These are phyloP conservation scores for Poecilia picta DNA, from an alignment of 2,797 vertebrate species.

Conservation along the genomic window DNA sequence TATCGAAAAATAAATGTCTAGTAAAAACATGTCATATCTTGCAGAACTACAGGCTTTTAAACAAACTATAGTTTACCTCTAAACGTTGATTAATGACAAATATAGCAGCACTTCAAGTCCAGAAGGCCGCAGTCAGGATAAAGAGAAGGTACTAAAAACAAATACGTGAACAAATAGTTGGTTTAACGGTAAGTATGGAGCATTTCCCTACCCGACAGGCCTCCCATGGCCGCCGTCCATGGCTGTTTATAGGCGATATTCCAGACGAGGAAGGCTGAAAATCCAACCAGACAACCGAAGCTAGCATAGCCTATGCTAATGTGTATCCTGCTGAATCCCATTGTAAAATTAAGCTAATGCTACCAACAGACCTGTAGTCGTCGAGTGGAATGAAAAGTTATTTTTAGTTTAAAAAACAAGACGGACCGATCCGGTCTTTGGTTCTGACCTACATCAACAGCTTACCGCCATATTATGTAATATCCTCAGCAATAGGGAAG, in stretches of 20 bases:
- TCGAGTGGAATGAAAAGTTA: background rate
- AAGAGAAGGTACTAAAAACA: background rate
- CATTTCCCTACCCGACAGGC: constrained; percentile 85
- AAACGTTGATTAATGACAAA: background rate
- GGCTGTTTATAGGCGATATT: constrained; percentile 87
- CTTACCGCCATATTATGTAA: constrained; percentile 71
- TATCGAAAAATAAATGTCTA: background rate
- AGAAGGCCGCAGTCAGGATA: constrained; percentile 15
- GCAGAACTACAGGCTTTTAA: background rate
- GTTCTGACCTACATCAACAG: constrained; percentile 35
- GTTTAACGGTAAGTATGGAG: background rate
- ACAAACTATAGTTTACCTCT: background rate
- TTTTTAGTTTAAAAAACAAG: background rate
- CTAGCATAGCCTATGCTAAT: constrained; percentile 86
- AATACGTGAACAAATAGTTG: background rate
- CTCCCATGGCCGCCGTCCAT: constrained; percentile 90
- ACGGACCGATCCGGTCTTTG: constrained; percentile 2
- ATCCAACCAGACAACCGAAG: constrained; percentile 81
- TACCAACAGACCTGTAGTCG: background rate
- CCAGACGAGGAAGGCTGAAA: constrained; percentile 90
- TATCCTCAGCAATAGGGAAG: constrained; percentile 29
- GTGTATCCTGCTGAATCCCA: constrained; percentile 73
- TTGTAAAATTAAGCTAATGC: constrained; percentile 23
- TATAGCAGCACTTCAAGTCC: background rate
- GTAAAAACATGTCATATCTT: background rate